phyloP scores from a whole-genome alignment of 1,140 invertebrate genomes.

The Latrodectus geometricus region DNA sequence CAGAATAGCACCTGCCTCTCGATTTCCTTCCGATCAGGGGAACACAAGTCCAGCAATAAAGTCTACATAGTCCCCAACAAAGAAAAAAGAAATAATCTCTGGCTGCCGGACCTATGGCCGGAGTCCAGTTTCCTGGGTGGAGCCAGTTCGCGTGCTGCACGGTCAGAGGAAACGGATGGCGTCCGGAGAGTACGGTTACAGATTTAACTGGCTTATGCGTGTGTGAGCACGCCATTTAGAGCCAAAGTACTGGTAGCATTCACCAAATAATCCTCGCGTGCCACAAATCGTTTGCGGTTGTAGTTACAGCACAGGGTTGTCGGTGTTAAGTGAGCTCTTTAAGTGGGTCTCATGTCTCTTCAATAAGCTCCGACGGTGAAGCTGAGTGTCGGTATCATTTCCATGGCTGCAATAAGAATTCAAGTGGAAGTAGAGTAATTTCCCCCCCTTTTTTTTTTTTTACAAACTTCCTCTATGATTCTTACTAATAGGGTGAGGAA shows the following conservation, averaged over 20 bases:
- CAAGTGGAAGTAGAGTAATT: no score
- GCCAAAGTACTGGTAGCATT: neutral
- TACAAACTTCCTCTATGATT: no score
- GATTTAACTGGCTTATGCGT: neutral
- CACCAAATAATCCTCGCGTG: constrained; percentile 13
- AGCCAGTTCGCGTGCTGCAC: constrained; percentile 26
- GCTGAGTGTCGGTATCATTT: no score
- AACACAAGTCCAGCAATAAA: no score
- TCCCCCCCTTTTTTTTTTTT: no score
- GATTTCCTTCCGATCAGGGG: neutral
- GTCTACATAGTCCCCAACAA: neutral
- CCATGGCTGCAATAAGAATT: no score
- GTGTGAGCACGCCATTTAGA: constrained; percentile 4
- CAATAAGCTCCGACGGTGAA: no score
- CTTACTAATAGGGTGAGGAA: no score
- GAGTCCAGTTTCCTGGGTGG: constrained; percentile 30
- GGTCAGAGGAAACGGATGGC: constrained; percentile 21
- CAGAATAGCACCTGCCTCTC: constrained; percentile 18
- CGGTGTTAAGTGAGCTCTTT: constrained; percentile 25
- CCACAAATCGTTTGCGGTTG: constrained; percentile 8
- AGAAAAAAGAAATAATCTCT: neutral
- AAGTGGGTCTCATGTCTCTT: neutral
- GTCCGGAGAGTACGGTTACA: constrained; percentile 10
- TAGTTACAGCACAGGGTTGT: constrained; percentile 13
- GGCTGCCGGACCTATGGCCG: constrained; percentile 11